phyloP scores from a whole-genome alignment of 2,797 vertebrate species.

The Neosilurus mollespiculum region DNA sequence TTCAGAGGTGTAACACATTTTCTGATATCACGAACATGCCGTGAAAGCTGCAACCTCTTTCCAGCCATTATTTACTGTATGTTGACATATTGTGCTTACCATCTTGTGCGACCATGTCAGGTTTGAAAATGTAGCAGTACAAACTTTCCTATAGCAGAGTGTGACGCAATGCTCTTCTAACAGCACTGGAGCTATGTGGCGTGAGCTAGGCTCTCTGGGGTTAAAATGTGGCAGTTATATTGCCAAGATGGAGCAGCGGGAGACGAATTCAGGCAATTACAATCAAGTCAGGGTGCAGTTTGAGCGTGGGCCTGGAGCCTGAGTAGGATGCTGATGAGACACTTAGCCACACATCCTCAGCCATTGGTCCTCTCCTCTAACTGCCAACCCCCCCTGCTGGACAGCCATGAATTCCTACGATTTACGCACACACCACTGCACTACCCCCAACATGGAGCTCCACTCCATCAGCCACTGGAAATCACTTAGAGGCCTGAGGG shows the following conservation, averaged over 20 bases:
- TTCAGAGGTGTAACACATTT: neutral
- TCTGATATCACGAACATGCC: neutral
- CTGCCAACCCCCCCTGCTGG: conserved; percentile 71
- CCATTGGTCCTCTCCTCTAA: conserved; percentile 79
- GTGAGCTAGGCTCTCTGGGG: conserved; percentile 82
- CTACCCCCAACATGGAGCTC: conserved; percentile 58
- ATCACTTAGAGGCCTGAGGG: conserved; percentile 41
- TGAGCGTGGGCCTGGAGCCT: conserved; percentile 96
- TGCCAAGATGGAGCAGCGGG: conserved; percentile 99
- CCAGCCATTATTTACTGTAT: conserved; percentile 10
- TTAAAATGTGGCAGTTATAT: conserved; percentile 99
- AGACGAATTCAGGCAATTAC: conserved; percentile 99
- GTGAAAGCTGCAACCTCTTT: neutral
- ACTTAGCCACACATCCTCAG: conserved; percentile 95
- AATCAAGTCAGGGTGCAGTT: conserved; percentile 99
- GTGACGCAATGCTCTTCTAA: conserved; percentile 45
- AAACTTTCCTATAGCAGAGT: conserved; percentile 30
- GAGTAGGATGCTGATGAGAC: conserved; percentile 99
- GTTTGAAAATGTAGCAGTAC: conserved; percentile 1
- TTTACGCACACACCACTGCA: conserved; percentile 64
- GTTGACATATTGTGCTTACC: conserved; percentile 18
- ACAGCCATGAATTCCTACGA: conserved; percentile 72
- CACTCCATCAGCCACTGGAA: conserved; percentile 52
- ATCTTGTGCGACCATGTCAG: conserved; percentile 32
- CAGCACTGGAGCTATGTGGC: conserved; percentile 50